phyloP scores from a whole-genome alignment of 64 coral and sea anemone species.

The Platygyra sinensis region DNA sequence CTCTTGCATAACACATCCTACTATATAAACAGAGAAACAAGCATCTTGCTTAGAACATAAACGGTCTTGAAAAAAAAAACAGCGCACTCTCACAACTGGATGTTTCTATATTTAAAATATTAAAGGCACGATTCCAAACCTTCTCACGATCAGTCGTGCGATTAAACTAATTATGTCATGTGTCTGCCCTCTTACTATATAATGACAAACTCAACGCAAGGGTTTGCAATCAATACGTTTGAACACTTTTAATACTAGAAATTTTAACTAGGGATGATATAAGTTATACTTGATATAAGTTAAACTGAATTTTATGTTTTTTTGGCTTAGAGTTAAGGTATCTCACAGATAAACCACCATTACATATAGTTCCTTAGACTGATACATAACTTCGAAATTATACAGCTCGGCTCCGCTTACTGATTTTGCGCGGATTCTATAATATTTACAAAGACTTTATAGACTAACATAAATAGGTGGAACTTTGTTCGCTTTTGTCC shows the following conservation, averaged over 20 bases:
- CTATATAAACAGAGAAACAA: background rate
- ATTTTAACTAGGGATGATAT: background rate
- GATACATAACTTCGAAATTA: background rate
- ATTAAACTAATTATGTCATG: background rate
- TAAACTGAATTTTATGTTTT: background rate
- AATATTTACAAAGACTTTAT: conserved; percentile 46
- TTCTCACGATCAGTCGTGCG: background rate
- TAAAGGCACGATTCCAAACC: background rate
- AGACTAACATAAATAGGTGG: conserved; percentile 15
- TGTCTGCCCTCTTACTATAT: background rate
- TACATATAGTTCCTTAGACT: background rate
- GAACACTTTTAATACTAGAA: background rate
- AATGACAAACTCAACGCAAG: background rate
- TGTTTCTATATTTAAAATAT: background rate
- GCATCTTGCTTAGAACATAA: background rate
- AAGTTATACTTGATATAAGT: background rate
- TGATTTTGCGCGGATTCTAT: background rate
- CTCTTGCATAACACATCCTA: background rate
- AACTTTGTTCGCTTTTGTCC: background rate
- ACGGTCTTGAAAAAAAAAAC: background rate
- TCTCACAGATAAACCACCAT: background rate
- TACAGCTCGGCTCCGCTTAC: background rate
- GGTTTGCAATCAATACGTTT: background rate
- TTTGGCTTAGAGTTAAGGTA: background rate
- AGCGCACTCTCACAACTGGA: background rate